A percentile compares a stretch with the other conserved stretches of the same genome.
phyloP scores from a whole-genome alignment of 2,797 vertebrate genomes.

The Enteromius treurensis region DNA sequence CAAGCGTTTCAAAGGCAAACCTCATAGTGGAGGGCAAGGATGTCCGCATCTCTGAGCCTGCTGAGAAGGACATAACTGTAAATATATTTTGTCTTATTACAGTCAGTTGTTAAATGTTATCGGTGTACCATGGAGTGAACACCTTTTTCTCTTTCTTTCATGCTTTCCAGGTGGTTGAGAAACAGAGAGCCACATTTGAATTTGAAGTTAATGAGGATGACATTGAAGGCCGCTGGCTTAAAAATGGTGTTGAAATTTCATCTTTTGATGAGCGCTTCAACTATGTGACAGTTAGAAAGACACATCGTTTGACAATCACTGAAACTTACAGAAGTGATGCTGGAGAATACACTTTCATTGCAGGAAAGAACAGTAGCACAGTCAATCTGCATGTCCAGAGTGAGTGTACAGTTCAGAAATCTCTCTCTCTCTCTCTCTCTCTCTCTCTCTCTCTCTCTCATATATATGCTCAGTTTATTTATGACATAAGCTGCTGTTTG shows the following conservation, averaged over 20 bases:
- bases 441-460: no score
- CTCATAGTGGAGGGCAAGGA: slow-evolving; percentile 93
- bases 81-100: slow-evolving; percentile 36
- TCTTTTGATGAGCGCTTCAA: slow-evolving; percentile 82
- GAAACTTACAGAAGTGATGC: slow-evolving; percentile 84
- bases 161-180: slow-evolving; percentile 81
- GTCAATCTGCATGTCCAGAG: slow-evolving; percentile 85
- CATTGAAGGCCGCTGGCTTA: slow-evolving; percentile 86
- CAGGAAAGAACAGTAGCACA: slow-evolving; percentile 85
- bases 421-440: no score
- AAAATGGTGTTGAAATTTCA: slow-evolving; percentile 86
- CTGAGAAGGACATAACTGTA: slow-evolving; percentile 74
- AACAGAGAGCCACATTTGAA: slow-evolving; percentile 85
- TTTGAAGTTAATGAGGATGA: slow-evolving; percentile 91
- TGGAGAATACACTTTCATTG: slow-evolving; percentile 87
- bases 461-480: background rate
- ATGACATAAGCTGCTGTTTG: background rate
- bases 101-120: background rate
- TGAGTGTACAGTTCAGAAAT: slow-evolving; percentile 30
- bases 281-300: slow-evolving; percentile 82
- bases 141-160: background rate
- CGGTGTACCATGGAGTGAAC: background rate
- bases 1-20: slow-evolving; percentile 89
- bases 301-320: slow-evolving; percentile 85
- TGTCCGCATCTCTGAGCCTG: slow-evolving; percentile 78